Evolutionary conservation across 2,797 vertebrate genomes (phyloP).

Genomic region (Enoplosus armatus): DNA sequence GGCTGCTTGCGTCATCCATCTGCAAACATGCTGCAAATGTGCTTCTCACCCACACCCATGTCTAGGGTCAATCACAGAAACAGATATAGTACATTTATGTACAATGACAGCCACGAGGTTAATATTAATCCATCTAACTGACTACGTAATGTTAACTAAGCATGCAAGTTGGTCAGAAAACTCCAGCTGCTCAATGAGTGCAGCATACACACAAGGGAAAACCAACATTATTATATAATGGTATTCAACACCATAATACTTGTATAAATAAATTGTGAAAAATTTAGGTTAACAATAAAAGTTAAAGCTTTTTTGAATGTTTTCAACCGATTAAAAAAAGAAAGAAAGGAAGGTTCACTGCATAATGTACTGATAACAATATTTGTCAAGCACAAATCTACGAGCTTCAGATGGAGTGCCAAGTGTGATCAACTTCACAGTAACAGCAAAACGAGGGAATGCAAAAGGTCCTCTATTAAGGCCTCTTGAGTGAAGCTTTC

Average conservation of each 20-base stretch:
- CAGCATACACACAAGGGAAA: background rate
- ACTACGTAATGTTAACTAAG: background rate
- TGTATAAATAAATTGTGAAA: background rate
- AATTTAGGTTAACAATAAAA: background rate
- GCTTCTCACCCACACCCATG: conserved; percentile 26
- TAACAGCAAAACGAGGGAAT: conserved; percentile 19
- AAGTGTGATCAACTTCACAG: conserved; percentile 16
- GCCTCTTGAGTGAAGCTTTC: conserved; percentile 44
- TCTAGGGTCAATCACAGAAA: conserved; percentile 27
- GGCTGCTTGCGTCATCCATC: conserved; percentile 63
- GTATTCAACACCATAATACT: background rate
- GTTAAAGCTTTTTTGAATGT: no score
- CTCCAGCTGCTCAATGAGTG: background rate
- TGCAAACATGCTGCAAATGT: conserved; percentile 58
- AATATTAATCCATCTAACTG: background rate
- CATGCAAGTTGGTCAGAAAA: background rate
- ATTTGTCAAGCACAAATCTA: conserved; percentile 16
- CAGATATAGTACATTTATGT: background rate
- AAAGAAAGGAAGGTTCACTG: background rate
- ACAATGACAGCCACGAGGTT: background rate
- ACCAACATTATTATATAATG: background rate
- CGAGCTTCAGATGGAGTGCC: background rate
- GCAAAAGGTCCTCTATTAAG: conserved; percentile 30
- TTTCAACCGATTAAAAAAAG: no score
- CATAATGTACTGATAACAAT: conserved; percentile 4